Percentiles rank a stretch among this genome's conserved stretches.
Evolutionary conservation across 2,888 invertebrate species (phyloP).

Genomic region (Temnothorax unifasciatus): DNA sequence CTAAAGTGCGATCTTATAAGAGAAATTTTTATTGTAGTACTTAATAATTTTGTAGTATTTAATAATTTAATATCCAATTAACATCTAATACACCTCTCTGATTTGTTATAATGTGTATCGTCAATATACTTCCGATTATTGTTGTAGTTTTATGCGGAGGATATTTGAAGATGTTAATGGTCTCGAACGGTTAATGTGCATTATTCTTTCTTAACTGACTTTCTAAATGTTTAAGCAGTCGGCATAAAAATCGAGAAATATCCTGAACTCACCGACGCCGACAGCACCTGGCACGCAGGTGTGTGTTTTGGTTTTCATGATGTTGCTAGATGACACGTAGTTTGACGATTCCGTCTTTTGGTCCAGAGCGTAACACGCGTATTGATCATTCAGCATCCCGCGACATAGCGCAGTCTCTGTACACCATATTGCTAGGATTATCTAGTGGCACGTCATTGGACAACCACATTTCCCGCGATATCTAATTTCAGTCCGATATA

Average conservation of each 20-base stretch:
- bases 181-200: not conserved
- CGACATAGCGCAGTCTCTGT: constrained; percentile 74
- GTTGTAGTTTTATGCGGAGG: not conserved
- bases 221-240: not conserved
- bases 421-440: constrained; percentile 48
- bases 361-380: constrained; percentile 64
- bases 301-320: constrained; percentile 77
- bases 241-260: not conserved
- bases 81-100: not conserved
- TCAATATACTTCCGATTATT: not conserved
- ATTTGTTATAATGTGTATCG: not conserved
- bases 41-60: not conserved
- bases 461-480: constrained; percentile 10
- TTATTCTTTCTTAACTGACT: not conserved
- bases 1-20: not conserved
- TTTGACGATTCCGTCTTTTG: constrained; percentile 66
- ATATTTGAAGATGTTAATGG: not conserved
- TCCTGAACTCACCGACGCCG: constrained; percentile 37
- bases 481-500: not conserved
- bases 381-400: constrained; percentile 78
- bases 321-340: constrained; percentile 56
- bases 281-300: constrained; percentile 76
- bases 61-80: not conserved
- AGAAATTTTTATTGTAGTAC: not conserved
- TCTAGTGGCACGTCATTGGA: constrained; percentile 31